phyloP scores from a whole-genome alignment of 2,888 invertebrate genomes.

The Lepidocyrtoides sp. region DNA sequence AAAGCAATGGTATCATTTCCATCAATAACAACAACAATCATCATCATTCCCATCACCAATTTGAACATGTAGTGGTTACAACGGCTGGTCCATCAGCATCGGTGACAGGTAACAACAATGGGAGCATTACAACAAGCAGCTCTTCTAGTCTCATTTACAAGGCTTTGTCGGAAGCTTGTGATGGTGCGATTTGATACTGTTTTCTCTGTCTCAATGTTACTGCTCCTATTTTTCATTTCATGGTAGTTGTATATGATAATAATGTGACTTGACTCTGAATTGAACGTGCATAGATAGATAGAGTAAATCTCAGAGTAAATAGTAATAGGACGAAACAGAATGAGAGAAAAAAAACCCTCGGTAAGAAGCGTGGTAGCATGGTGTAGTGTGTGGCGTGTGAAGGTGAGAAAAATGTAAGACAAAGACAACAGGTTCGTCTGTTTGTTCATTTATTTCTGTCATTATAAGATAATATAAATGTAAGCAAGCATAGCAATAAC shows the following conservation, averaged over 20 bases:
- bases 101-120: slow-evolving; percentile 56
- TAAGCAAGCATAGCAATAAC: background rate
- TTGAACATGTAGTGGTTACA: slow-evolving; percentile 25
- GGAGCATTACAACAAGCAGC: slow-evolving; percentile 60
- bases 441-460: background rate
- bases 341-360: background rate
- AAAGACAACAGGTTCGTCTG: slow-evolving; percentile 22
- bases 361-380: background rate
- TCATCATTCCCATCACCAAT: slow-evolving; percentile 54
- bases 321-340: background rate
- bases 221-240: background rate
- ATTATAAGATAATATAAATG: no score
- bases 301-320: background rate
- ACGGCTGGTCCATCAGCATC: background rate
- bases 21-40: slow-evolving; percentile 67
- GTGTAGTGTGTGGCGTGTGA: background rate
- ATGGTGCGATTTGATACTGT: slow-evolving; percentile 72
- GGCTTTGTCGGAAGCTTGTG: slow-evolving; percentile 84
- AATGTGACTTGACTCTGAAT: no score
- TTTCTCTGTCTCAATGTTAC: background rate
- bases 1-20: slow-evolving; percentile 55
- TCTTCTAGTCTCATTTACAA: slow-evolving; percentile 85
- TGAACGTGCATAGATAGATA: no score
- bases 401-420: slow-evolving; percentile 24
- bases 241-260: background rate